These are phyloP conservation scores for Scalopus aquaticus DNA, from an alignment of 2,113 vertebrate species.

Conservation along the genomic window DNA sequence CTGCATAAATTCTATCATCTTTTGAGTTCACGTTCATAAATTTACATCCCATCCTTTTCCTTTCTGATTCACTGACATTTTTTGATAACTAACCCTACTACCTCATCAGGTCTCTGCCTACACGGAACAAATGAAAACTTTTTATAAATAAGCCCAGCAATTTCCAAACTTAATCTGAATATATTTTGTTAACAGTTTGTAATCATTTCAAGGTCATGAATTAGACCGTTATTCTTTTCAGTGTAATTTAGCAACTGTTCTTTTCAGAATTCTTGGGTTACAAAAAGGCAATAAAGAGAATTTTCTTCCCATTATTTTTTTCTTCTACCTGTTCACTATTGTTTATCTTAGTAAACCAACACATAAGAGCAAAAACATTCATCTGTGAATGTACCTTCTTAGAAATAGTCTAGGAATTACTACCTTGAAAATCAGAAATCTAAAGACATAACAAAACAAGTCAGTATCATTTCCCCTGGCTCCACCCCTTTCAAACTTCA, in stretches of 20 bases:
- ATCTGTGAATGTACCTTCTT: background rate
- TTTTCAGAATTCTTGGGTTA: background rate
- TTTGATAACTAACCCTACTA: background rate
- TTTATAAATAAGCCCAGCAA: background rate
- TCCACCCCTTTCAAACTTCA: background rate
- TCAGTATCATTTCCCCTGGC: background rate
- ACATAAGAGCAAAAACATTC: background rate
- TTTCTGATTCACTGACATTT: background rate
- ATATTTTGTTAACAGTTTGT: background rate
- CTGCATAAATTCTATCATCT: slow-evolving; percentile 21
- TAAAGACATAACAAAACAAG: background rate
- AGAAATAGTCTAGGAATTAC: slow-evolving; percentile 16
- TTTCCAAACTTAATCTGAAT: slow-evolving; percentile 3
- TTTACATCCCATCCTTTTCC: background rate
- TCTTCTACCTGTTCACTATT: background rate
- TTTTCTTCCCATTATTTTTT: slow-evolving; percentile 5
- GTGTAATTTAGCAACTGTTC: background rate
- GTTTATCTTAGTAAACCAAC: background rate
- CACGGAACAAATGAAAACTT: slow-evolving; percentile 13
- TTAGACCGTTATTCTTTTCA: background rate
- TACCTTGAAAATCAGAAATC: slow-evolving; percentile 43
- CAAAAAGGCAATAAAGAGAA: background rate
- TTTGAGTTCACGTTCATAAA: background rate
- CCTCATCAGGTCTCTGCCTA: slow-evolving; percentile 18
- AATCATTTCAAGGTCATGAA: background rate